phyloP scores from a whole-genome alignment of 1,140 invertebrate species.

The Drosophila ironensis region DNA sequence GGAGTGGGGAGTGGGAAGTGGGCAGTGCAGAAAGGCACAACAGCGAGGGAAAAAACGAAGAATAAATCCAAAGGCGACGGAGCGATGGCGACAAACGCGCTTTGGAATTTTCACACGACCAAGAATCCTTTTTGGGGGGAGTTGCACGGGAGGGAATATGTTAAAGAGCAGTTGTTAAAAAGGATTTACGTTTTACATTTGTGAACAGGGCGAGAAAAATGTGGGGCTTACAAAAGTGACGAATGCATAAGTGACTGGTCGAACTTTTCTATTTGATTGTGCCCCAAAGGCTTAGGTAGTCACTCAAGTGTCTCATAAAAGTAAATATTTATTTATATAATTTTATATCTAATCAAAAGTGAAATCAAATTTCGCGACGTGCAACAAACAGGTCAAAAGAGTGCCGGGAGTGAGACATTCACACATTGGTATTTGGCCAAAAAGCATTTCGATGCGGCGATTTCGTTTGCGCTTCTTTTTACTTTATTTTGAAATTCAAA shows the following conservation, averaged over 20 bases:
- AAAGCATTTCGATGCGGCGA: slow-evolving; percentile 63
- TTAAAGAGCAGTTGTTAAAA: slow-evolving; percentile 80
- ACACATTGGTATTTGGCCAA: slow-evolving; percentile 74
- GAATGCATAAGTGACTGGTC: too few species aligned
- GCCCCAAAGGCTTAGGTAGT: background rate
- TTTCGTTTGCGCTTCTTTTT: slow-evolving; percentile 32
- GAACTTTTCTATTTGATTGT: too few species aligned
- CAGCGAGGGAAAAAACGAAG: background rate
- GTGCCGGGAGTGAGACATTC: slow-evolving; percentile 4
- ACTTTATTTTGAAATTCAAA: slow-evolving; percentile 74
- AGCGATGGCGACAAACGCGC: slow-evolving; percentile 66
- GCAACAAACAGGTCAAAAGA: slow-evolving; percentile 1
- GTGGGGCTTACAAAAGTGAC: too few species aligned
- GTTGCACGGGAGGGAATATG: slow-evolving; percentile 43
- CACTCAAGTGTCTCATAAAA: too few species aligned
- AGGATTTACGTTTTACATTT: slow-evolving; percentile 78
- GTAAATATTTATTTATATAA: too few species aligned
- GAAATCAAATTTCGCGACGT: background rate
- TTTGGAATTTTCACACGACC: slow-evolving; percentile 73
- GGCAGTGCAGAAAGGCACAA: background rate
- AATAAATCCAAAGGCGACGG: slow-evolving; percentile 27
- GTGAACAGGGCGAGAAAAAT: slow-evolving; percentile 13
- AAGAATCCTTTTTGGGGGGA: background rate
- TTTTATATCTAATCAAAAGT: background rate
- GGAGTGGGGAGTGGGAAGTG: slow-evolving; percentile 10